Evolutionary conservation across 2,113 vertebrate species (phyloP).

Genomic region (human): GRCh38 chr2:149647001-149647500

Average conservation of each 20-base stretch:
- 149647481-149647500: not conserved
- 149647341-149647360: not conserved
- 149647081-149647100: not conserved
- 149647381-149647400: not conserved
- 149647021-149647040: not conserved
- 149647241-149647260: not conserved
- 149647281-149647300: not conserved
- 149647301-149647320: not conserved
- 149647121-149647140: not conserved
- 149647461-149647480: not conserved
- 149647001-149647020: not conserved
- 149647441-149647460: not conserved
- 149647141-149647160: not conserved
- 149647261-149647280: not conserved
- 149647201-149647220: not conserved
- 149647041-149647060: not conserved
- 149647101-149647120: not conserved
- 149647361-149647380: not conserved
- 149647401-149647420: not conserved
- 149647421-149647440: not conserved
- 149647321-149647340: not conserved
- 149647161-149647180: not conserved
- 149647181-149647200: not conserved
- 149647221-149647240: not conserved
- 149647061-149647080: not conserved